Evolutionary conservation across 1,140 invertebrate genomes (phyloP).

Genomic region (Dryas iulia): DNA sequence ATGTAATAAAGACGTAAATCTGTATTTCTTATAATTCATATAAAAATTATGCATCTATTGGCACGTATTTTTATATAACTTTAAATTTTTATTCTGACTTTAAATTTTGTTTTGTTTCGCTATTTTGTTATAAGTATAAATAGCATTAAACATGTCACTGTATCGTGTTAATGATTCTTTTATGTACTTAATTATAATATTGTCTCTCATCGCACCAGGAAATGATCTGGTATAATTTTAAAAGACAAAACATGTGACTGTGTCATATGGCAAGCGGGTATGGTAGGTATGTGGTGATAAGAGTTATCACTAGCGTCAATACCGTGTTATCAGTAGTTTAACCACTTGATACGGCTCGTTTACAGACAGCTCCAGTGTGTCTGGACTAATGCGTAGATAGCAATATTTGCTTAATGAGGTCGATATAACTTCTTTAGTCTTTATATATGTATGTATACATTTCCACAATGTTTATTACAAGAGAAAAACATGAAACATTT

Average conservation of each 20-base stretch:
- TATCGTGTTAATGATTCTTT: too few species aligned
- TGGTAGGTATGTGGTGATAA: slow-evolving; percentile 17
- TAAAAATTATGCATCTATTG: too few species aligned
- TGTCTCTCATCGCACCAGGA: too few species aligned
- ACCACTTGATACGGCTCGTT: slow-evolving; percentile 57
- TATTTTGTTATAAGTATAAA: too few species aligned
- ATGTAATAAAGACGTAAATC: too few species aligned
- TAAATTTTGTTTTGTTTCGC: too few species aligned
- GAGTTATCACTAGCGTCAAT: slow-evolving; percentile 41
- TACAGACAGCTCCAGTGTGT: slow-evolving; percentile 55
- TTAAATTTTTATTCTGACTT: too few species aligned
- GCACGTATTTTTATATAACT: too few species aligned
- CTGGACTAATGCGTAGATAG: slow-evolving; percentile 61
- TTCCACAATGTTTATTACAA: not conserved
- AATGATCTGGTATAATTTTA: not conserved
- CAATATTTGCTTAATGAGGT: slow-evolving; percentile 54
- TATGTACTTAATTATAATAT: too few species aligned
- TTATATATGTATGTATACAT: not conserved
- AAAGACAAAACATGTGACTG: slow-evolving; percentile 12
- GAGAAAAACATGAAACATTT: too few species aligned
- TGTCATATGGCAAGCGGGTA: slow-evolving; percentile 17
- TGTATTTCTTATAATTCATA: too few species aligned
- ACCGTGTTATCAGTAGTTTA: slow-evolving; percentile 45
- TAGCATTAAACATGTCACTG: too few species aligned
- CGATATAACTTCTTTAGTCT: slow-evolving; percentile 29